These are phyloP conservation scores for Drosophila parthenogenetica DNA, from an alignment of 2,888 invertebrate species.

Conservation along the genomic window DNA sequence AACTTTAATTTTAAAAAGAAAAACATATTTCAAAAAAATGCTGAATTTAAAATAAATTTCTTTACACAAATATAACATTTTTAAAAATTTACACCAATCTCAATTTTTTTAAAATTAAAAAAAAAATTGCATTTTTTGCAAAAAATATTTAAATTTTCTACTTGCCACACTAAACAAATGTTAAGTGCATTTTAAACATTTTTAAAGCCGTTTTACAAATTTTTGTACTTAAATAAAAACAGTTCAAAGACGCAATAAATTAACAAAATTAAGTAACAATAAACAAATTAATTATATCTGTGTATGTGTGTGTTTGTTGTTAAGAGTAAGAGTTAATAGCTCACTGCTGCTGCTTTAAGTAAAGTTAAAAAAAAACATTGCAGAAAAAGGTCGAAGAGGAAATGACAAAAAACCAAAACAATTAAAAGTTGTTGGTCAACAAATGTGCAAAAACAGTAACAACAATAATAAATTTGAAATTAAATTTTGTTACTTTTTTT, in stretches of 20 bases:
- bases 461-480: conserved; percentile 26
- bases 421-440: conserved; percentile 13
- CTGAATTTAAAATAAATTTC: too few relatives aligned
- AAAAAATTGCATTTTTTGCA: too few relatives aligned
- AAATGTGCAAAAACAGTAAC: background rate
- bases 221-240: background rate
- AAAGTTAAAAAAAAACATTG: conserved; percentile 1
- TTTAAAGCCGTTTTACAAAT: background rate
- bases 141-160: too few relatives aligned
- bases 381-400: background rate
- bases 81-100: too few relatives aligned
- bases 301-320: background rate
- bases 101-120: too few relatives aligned
- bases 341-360: background rate
- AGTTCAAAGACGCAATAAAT: conserved; percentile 7
- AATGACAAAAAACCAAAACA: background rate
- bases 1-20: too few relatives aligned
- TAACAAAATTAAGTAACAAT: background rate
- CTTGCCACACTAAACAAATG: too few relatives aligned
- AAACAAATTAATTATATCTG: conserved; percentile 19
- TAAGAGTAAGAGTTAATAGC: background rate
- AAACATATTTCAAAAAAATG: too few relatives aligned
- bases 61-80: too few relatives aligned
- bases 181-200: background rate
- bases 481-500: conserved; percentile 34